Conservation (phyloP, 92 coral and sea anemone genomes). For the Heliopora coerulea region DNA sequence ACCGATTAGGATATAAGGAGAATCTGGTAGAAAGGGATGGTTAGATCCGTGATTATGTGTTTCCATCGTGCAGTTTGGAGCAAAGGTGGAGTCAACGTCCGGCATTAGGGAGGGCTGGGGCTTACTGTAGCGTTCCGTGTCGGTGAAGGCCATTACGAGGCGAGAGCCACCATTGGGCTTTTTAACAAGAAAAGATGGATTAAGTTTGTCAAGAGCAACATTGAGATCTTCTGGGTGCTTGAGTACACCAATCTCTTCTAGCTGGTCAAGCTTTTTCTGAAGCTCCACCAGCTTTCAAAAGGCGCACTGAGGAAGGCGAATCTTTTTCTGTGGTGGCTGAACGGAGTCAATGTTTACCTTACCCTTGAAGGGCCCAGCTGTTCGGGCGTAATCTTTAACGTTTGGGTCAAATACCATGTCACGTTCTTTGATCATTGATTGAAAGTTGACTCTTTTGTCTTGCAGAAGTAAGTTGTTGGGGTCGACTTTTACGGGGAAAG, state of each 20-base stretch:
- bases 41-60: conserved; percentile 49
- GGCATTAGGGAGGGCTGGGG: conserved; percentile 48
- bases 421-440: no score
- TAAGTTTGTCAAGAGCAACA: conserved; percentile 45
- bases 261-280: conserved; percentile 45
- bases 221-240: conserved; percentile 55
- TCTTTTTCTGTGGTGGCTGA: no score
- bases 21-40: conserved; percentile 47
- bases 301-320: no score
- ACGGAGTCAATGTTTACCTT: no score
- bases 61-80: conserved; percentile 50
- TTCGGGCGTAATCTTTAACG: no score
- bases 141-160: conserved; percentile 50
- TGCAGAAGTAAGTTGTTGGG: no score
- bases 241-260: conserved; percentile 44
- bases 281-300: conserved; percentile 36
- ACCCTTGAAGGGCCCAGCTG: no score
- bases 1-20: conserved; percentile 44
- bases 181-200: conserved; percentile 54
- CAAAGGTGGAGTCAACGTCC: conserved; percentile 35
- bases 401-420: no score
- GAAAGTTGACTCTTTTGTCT: no score
- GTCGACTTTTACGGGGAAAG: no score
- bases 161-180: conserved; percentile 49
- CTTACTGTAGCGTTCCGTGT: conserved; percentile 42